phyloP scores from a whole-genome alignment of 1,140 invertebrate species.

The Diabrotica undecimpunctata region DNA sequence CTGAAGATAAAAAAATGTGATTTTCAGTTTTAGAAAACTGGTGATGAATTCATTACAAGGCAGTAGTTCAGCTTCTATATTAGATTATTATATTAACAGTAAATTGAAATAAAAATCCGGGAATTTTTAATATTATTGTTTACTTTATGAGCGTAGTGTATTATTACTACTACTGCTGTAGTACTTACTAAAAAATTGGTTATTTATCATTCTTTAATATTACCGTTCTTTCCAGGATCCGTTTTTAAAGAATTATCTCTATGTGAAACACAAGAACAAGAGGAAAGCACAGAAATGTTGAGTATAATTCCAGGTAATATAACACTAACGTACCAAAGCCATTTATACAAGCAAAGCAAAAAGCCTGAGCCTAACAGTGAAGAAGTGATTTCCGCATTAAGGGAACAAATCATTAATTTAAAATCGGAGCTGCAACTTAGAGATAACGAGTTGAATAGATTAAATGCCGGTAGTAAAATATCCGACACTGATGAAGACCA shows the following conservation, averaged over 20 bases:
- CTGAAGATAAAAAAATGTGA: no score
- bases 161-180: no score
- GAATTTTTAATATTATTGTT: no score
- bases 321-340: slow-evolving; percentile 41
- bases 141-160: no score
- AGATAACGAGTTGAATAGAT: slow-evolving; percentile 48
- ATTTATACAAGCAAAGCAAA: slow-evolving; percentile 40
- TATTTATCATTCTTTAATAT: no score
- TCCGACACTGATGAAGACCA: slow-evolving; percentile 15
- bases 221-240: slow-evolving; percentile 13
- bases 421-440: slow-evolving; percentile 49
- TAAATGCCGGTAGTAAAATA: slow-evolving; percentile 25
- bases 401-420: slow-evolving; percentile 46
- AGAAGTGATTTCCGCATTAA: slow-evolving; percentile 39
- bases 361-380: slow-evolving; percentile 35
- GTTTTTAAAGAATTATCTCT: slow-evolving; percentile 30
- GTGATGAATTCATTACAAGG: no score
- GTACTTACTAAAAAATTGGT: no score
- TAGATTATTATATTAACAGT: no score
- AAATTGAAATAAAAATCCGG: no score
- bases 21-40: no score
- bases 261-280: slow-evolving; percentile 25
- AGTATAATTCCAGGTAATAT: slow-evolving; percentile 36
- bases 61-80: no score
- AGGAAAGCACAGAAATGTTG: slow-evolving; percentile 26